Evolutionary conservation across 2,888 invertebrate genomes (phyloP), one percentile per base, ranked within the genome.

Genomic region (Palloptera scutellata): DNA sequence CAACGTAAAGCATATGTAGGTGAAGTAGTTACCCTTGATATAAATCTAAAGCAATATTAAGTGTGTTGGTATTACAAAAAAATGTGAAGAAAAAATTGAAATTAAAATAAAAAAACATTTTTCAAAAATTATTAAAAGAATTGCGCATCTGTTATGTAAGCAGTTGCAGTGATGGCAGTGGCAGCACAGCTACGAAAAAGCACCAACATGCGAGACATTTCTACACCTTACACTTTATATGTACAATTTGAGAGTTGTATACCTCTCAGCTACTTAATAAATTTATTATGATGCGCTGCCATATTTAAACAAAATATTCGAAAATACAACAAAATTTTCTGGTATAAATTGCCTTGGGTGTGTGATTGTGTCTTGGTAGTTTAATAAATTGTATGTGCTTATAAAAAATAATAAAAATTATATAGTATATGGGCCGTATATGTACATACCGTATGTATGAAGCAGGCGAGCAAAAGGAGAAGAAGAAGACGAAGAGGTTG

Each of bases 1-100:
- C 30, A 59, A 30, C 30, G 9, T 41, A 52, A 12, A 57, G 45
- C 51, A 43, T 20, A 67, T 64, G 71, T 71, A 70, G 71, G 73
- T 67, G 70, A 64, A 71, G 68, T 65, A 64, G 69, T 71, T 73
- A 55, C 60, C 73, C 70, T 71, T 73, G 71, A 70, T 66, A 61
- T 19, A 15, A 61, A 66, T 61, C 53, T 48, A 17, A n/a, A 40
- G 48, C 48, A n/a, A 40, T 40, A n/a, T 55, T 13, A 40, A 1
- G n/a, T 0, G 1, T 55, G 40, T 55, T 20, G 20, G 1, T 40
- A 40, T 15, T 58, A 30, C 41, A 42, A 15, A 58, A 42, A 30
- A 30, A 30, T 30, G 30, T 30, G 30, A 30, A n/a, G n/a, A n/a
- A n/a, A n/a, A 30, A 30, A 12, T 19, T 30, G 42, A 45, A 12